Evolutionary conservation across 2,888 invertebrate genomes (phyloP).

Genomic region (Automeris io): DNA sequence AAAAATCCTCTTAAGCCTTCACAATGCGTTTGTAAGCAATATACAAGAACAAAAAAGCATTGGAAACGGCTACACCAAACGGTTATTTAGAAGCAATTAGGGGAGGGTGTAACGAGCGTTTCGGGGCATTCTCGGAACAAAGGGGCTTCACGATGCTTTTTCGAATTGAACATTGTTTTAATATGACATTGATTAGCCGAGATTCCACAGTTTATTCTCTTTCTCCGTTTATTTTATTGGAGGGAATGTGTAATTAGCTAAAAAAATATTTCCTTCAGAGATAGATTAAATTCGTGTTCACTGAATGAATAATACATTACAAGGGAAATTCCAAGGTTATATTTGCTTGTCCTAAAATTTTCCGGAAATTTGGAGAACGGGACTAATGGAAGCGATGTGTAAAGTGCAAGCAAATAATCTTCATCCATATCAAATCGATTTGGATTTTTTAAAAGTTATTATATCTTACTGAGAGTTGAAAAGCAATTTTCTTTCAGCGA

Average conservation of each 20-base stretch:
- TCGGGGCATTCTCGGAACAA: constrained; percentile 2
- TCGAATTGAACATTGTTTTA: background rate
- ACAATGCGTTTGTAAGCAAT: background rate
- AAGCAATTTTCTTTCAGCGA: too few relatives aligned
- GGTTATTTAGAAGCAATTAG: constrained; percentile 4
- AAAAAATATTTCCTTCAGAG: too few relatives aligned
- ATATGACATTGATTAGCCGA: background rate
- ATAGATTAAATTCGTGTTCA: too few relatives aligned
- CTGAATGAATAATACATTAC: too few relatives aligned
- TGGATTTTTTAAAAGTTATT: too few relatives aligned
- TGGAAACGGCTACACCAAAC: background rate
- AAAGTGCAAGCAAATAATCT: too few relatives aligned
- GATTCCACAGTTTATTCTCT: background rate
- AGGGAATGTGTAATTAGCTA: background rate
- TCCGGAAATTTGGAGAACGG: too few relatives aligned
- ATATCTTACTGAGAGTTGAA: too few relatives aligned
- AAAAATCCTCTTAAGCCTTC: background rate
- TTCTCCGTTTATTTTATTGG: background rate
- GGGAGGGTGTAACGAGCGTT: constrained; percentile 1
- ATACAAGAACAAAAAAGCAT: background rate
- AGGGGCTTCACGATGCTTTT: background rate
- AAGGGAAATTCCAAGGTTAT: too few relatives aligned
- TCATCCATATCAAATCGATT: too few relatives aligned
- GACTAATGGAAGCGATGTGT: too few relatives aligned
- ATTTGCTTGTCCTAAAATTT: too few relatives aligned